Evolutionary conservation across 2,797 vertebrate species (phyloP).

Genomic region (Atherinosoma microstoma): DNA sequence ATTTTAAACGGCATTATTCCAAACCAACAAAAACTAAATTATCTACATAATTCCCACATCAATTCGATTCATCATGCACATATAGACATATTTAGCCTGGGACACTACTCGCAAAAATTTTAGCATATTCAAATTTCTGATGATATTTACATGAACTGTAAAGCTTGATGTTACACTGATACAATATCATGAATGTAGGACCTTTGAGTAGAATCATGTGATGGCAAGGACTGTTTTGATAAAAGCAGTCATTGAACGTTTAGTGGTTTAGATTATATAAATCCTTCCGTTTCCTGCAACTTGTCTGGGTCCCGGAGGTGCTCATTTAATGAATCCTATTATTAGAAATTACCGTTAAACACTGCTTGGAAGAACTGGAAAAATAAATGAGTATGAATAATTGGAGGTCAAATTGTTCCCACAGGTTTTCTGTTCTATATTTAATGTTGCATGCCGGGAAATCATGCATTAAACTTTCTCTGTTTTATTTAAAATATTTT

Average conservation of each 20-base stretch:
- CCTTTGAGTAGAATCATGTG: too few species aligned
- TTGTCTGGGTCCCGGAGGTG: background rate
- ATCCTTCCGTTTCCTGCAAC: background rate
- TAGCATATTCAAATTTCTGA: too few species aligned
- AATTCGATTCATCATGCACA: too few species aligned
- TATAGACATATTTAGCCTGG: too few species aligned
- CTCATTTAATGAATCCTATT: slow-evolving; percentile 4
- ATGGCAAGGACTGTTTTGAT: too few species aligned
- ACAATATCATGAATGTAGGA: too few species aligned
- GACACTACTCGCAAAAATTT: too few species aligned
- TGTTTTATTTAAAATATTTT: background rate
- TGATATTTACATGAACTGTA: too few species aligned
- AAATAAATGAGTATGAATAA: background rate
- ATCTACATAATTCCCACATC: too few species aligned
- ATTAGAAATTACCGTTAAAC: background rate
- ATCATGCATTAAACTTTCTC: background rate
- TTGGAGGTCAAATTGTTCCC: background rate
- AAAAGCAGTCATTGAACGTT: background rate
- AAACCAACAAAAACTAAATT: too few species aligned
- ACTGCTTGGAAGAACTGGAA: background rate
- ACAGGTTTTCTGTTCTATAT: background rate
- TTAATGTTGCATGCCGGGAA: background rate
- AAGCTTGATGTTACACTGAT: too few species aligned
- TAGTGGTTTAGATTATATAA: background rate
- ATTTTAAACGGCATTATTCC: too few species aligned